These are phyloP conservation scores for Ellobius talpinus DNA, from an alignment of 2,113 vertebrate genomes.

Conservation along the genomic window DNA sequence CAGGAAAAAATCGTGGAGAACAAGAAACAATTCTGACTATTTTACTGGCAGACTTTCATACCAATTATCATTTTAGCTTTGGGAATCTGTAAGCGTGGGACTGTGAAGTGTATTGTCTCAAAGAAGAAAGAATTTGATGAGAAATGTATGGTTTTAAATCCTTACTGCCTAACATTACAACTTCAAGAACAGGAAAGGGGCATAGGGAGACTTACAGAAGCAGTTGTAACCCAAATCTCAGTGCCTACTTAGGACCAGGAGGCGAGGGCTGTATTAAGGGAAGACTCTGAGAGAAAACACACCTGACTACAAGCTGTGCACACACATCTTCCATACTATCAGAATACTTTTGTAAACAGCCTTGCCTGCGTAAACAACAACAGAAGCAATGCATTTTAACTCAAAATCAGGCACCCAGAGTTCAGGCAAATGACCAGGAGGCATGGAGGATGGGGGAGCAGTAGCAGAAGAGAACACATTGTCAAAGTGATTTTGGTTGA, in stretches of 20 bases:
- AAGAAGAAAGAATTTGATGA: background rate
- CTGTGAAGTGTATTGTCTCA: background rate
- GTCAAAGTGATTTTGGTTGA: background rate
- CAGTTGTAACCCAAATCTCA: background rate
- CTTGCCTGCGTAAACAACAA: background rate
- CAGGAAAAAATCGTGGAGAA: background rate
- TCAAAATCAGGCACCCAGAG: background rate
- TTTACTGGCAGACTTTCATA: background rate
- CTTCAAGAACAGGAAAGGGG: background rate
- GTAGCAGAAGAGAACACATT: background rate
- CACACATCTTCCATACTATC: slow-evolving; percentile 21
- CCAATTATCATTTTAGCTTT: slow-evolving; percentile 15
- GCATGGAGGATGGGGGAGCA: background rate
- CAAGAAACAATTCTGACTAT: slow-evolving; percentile 30
- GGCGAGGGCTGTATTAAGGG: background rate
- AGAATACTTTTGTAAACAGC: background rate
- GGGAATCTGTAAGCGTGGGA: background rate
- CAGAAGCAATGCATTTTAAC: background rate
- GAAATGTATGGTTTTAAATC: background rate
- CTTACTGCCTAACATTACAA: background rate
- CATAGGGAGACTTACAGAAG: background rate
- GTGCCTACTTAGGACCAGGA: background rate
- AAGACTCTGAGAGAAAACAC: background rate
- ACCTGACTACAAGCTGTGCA: background rate
- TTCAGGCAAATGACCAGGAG: background rate